Evolutionary conservation across 2,888 invertebrate species (phyloP), one percentile per base, ranked within the genome.

Genomic region (Melipona beecheii): DNA sequence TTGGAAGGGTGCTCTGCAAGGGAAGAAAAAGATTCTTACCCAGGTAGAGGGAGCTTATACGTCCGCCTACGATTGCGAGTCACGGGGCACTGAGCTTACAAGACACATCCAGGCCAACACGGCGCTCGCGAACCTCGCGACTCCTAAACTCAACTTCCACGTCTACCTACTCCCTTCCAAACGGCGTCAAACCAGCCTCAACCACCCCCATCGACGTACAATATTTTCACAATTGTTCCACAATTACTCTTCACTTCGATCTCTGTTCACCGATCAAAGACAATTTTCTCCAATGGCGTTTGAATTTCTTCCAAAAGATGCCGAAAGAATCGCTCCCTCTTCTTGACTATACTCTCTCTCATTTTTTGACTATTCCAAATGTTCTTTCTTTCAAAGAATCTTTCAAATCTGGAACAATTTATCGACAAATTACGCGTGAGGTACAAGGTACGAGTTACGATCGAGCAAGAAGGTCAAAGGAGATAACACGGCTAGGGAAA

Each of bases 11-110:
- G 66, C 27, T 36, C 50, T 58, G 27, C 49, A 50, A 79, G 31
- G 56, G n/a, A 52, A 19, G 4, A 19, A 17, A 19, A 17, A 56
- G 60, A 60, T 82, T 87, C 84, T 89, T 88, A 89, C 86, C 87
- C 60, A 52, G 58, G 24, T 84, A 81, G 69, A 82, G 78, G 72
- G 74, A 78, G 79, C 65, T 83, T 75, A 78, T 19, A 60, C 89
- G 90, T 90, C 93, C 93, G 92, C 76, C 89, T 90, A 86, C 91
- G 90, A 91, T 92, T 93, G 91, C 93, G 91, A 93, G 91, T 92
- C 93, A 93, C 93, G 91, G 91, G 91, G 90, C 88, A 93, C 93
- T 93, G 91, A 93, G 92, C 92, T 92, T 91, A 84, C 84, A 90
- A 91, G 91, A 92, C 92, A 93, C 90, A 93, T 93, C 88, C 88